These are phyloP conservation scores for Tichodroma muraria DNA, from an alignment of 2,113 vertebrate species.

Conservation along the genomic window DNA sequence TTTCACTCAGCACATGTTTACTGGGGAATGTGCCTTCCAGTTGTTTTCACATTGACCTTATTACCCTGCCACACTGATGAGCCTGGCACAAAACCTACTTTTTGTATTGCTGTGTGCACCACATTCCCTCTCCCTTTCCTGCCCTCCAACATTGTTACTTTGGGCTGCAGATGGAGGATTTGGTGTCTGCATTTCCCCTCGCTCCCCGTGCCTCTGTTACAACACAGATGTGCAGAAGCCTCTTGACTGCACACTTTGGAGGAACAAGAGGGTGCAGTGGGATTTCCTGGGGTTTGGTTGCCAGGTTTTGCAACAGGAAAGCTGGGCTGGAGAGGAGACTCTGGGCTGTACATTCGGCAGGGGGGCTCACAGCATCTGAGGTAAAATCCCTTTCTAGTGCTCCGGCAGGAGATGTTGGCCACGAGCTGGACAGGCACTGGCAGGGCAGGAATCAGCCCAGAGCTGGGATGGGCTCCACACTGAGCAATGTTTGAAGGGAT, in stretches of 20 bases:
- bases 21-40: constrained; percentile 85
- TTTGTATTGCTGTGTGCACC: not conserved
- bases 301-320: not conserved
- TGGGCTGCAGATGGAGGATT: not conserved
- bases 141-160: not conserved
- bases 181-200: not conserved
- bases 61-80: constrained; percentile 84
- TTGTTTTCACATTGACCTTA: constrained; percentile 95
- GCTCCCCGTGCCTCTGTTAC: not conserved
- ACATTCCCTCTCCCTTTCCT: not conserved
- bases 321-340: not conserved
- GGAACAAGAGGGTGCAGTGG: not conserved
- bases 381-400: not conserved
- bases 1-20: constrained; percentile 85
- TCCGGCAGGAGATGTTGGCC: not conserved
- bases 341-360: not conserved
- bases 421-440: accelerated
- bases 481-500: not conserved
- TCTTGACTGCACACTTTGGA: not conserved
- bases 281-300: not conserved
- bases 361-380: not conserved
- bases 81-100: constrained; percentile 71
- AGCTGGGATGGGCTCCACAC: not conserved
- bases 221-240: not conserved
- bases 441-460: not conserved